Percentiles rank a stretch among this genome's conserved stretches.
Conservation (phyloP, 2,797 vertebrate species). For the Xiphophorus birchmanni region DNA sequence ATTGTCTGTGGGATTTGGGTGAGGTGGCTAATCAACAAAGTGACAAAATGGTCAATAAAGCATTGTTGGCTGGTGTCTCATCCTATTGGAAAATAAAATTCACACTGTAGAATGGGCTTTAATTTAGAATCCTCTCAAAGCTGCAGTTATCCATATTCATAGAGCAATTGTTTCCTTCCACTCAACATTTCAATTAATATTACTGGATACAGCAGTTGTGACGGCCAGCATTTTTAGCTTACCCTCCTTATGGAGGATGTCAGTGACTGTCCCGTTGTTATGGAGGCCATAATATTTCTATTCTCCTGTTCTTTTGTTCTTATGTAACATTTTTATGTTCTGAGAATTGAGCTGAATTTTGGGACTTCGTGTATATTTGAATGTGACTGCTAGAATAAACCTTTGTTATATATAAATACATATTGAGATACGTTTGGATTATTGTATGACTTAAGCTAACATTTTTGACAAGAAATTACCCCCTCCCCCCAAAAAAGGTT, state of each 20-base stretch:
- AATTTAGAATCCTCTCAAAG: background rate
- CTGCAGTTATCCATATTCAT: background rate
- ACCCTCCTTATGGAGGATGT: background rate
- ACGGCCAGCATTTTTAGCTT: background rate
- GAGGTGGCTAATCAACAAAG: background rate
- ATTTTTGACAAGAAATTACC: constrained; percentile 2
- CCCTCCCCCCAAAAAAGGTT: background rate
- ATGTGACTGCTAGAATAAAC: too few species aligned
- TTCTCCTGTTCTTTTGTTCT: background rate
- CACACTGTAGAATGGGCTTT: background rate
- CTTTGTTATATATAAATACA: background rate
- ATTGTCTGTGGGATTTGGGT: background rate
- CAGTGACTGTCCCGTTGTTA: background rate
- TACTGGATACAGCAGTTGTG: background rate
- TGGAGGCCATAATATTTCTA: background rate
- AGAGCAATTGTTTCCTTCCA: background rate
- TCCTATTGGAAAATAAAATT: background rate
- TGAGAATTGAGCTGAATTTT: background rate
- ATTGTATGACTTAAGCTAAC: constrained; percentile 21
- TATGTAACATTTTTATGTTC: background rate
- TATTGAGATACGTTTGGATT: background rate
- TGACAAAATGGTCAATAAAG: background rate
- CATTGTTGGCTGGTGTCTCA: background rate
- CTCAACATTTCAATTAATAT: background rate
- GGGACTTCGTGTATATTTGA: too few species aligned